phyloP scores from a whole-genome alignment of 2,888 invertebrate species.

The Ichneumon xanthorius region DNA sequence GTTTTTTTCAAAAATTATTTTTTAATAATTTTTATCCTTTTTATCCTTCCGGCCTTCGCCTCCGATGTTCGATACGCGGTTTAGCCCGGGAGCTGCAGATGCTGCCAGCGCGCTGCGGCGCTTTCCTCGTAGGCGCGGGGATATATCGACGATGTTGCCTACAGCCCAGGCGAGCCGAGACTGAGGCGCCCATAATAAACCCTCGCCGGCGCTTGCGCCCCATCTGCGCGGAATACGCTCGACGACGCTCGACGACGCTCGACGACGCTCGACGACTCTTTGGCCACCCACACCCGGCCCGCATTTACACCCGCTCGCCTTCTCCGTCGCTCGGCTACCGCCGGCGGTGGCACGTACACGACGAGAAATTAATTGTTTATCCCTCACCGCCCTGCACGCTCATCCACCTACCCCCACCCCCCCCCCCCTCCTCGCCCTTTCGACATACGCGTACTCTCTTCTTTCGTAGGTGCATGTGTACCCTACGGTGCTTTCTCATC shows the following conservation, averaged over 20 bases:
- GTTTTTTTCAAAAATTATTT: neutral
- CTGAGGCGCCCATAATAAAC: slow-evolving; percentile 81
- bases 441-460: slow-evolving; percentile 1
- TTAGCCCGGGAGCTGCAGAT: slow-evolving; percentile 21
- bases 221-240: slow-evolving; percentile 66
- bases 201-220: slow-evolving; percentile 70
- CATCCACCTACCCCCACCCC: neutral
- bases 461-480: neutral
- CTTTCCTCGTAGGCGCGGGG: slow-evolving; percentile 11
- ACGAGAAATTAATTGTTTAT: slow-evolving; percentile 74
- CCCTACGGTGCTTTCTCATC: neutral
- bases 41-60: neutral
- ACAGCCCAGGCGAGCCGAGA: slow-evolving; percentile 83
- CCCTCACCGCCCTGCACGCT: slow-evolving; percentile 7
- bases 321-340: slow-evolving; percentile 21
- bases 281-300: slow-evolving; percentile 21
- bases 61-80: neutral
- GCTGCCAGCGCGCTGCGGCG: slow-evolving; percentile 1
- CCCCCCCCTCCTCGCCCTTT: too few relatives aligned
- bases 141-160: slow-evolving; percentile 76
- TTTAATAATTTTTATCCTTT: neutral
- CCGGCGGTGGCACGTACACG: slow-evolving; percentile 60
- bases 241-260: slow-evolving; percentile 47
- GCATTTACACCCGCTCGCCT: neutral
- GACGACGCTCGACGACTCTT: slow-evolving; percentile 42